Conservation (phyloP, 1,140 invertebrate species). For the Drosophila subpulchrella region DNA sequence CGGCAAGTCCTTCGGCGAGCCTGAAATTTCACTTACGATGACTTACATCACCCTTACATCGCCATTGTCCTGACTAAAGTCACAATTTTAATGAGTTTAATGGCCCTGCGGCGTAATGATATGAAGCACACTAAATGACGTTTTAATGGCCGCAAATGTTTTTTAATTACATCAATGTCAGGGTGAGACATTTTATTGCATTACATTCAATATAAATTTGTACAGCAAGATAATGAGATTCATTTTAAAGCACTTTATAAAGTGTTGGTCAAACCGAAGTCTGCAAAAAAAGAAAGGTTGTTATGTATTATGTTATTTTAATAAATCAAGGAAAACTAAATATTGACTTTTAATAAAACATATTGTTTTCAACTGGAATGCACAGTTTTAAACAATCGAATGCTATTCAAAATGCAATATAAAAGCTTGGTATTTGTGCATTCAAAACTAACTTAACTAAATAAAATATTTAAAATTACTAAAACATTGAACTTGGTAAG, state of each 20-base stretch:
- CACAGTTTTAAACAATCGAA: too few species aligned
- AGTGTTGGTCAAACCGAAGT: neutral
- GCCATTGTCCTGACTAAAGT: slow-evolving; percentile 38
- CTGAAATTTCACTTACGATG: slow-evolving; percentile 25
- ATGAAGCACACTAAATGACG: slow-evolving; percentile 64
- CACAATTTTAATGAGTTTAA: slow-evolving; percentile 78
- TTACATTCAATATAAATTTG: slow-evolving; percentile 43
- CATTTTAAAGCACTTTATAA: slow-evolving; percentile 4
- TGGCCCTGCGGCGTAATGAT: slow-evolving; percentile 60
- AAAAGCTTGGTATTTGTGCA: too few species aligned
- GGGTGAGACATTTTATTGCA: slow-evolving; percentile 40
- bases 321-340: too few species aligned
- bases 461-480: too few species aligned
- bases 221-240: slow-evolving; percentile 30
- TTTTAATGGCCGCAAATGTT: slow-evolving; percentile 73
- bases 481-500: too few species aligned
- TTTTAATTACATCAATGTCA: slow-evolving; percentile 68
- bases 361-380: too few species aligned
- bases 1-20: slow-evolving; percentile 16
- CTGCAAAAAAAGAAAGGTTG: neutral
- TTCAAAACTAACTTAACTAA: too few species aligned
- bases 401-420: too few species aligned
- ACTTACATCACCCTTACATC: slow-evolving; percentile 10
- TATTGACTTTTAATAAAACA: too few species aligned
- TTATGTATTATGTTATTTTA: too few species aligned